These are phyloP conservation scores for Nephrotoma guestfalica DNA, from an alignment of 2,888 invertebrate species.

Conservation along the genomic window DNA sequence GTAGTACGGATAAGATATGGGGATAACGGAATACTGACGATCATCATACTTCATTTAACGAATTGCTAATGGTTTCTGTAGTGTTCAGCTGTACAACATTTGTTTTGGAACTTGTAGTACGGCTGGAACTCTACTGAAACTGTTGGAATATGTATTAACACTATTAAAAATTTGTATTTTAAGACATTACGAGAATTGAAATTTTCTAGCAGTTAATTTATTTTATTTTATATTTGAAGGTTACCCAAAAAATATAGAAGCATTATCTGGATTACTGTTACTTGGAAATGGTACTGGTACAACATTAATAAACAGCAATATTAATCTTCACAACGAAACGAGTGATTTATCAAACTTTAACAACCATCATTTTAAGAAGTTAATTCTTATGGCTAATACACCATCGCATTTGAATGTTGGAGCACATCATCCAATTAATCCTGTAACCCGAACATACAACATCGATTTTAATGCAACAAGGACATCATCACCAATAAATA, in stretches of 20 bases:
- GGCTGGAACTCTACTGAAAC: conserved; percentile 3
- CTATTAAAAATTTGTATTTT: neutral
- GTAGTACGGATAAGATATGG: conserved; percentile 5
- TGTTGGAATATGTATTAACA: neutral
- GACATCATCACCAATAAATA: neutral
- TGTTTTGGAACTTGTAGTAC: neutral
- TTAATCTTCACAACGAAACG: neutral
- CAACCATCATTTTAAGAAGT: neutral
- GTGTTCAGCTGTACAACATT: neutral
- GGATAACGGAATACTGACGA: neutral
- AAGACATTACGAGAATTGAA: neutral
- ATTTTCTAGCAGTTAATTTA: neutral
- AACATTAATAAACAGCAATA: neutral
- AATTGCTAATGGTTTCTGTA: neutral
- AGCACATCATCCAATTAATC: neutral
- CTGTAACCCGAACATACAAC: neutral
- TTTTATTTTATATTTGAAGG: neutral
- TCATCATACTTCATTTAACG: neutral
- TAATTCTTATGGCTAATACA: neutral
- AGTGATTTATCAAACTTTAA: neutral
- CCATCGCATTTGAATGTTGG: neutral
- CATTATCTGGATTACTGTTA: neutral
- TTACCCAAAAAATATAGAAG: neutral
- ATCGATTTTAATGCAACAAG: neutral
- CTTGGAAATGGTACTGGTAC: neutral